A percentile compares a stretch with the other conserved stretches of the same genome.
These are phyloP conservation scores for Netelia virgata DNA, from an alignment of 2,888 invertebrate species.

Conservation along the genomic window DNA sequence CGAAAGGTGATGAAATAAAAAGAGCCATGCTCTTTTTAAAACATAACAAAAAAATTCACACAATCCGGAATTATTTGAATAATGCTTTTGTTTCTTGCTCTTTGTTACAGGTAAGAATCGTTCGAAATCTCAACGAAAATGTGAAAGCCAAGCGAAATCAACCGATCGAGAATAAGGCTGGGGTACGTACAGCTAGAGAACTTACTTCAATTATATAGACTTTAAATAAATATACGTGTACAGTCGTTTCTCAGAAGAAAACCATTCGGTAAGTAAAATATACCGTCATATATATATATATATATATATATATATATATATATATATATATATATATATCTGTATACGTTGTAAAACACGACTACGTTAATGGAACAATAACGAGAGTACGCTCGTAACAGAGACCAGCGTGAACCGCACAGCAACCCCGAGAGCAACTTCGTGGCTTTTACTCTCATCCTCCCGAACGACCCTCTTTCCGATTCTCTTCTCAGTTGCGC, in stretches of 20 bases:
- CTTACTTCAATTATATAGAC: conserved; percentile 2
- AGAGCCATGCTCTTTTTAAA: neutral
- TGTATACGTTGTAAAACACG: conserved; percentile 26
- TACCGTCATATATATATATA: conserved; percentile 26
- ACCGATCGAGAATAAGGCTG: neutral
- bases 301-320: neutral
- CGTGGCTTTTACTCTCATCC: conserved; percentile 43
- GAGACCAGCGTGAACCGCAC: conserved; percentile 54
- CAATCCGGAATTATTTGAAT: conserved; percentile 44
- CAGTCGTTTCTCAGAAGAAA: conserved; percentile 31
- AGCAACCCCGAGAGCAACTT: conserved; percentile 28
- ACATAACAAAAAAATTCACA: conserved; percentile 28
- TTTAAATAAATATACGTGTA: neutral
- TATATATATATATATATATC: conserved; percentile 16
- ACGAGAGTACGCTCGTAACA: conserved; percentile 51
- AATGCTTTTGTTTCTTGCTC: conserved; percentile 30
- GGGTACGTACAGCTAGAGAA: conserved; percentile 44
- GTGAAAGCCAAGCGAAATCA: neutral
- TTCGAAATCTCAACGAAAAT: conserved; percentile 1
- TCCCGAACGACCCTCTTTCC: neutral
- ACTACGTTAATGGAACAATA: conserved; percentile 66
- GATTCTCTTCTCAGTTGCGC: neutral
- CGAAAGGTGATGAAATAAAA: conserved; percentile 26
- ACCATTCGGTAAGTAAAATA: conserved; percentile 62
- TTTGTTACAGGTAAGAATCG: conserved; percentile 69